phyloP scores from a whole-genome alignment of 2,888 invertebrate species.

The Lomographa bimaculata region DNA sequence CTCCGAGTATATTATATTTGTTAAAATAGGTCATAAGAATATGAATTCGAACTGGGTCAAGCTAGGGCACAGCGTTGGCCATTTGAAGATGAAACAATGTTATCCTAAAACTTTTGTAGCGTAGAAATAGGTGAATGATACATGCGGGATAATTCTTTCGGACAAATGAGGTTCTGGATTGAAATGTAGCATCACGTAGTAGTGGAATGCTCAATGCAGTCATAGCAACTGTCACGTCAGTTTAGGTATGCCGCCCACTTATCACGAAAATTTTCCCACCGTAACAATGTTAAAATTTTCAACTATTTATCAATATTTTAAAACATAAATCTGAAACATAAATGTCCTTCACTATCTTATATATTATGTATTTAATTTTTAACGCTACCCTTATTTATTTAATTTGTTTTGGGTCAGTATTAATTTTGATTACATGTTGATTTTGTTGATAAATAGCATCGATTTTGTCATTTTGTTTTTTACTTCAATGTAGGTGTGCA shows the following conservation, averaged over 20 bases:
- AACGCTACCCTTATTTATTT: constrained; percentile 28
- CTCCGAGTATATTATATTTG: constrained; percentile 45
- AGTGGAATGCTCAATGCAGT: constrained; percentile 62
- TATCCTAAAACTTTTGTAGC: constrained; percentile 5
- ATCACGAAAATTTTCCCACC: constrained; percentile 18
- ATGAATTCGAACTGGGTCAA: constrained; percentile 65
- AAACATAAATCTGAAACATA: constrained; percentile 19
- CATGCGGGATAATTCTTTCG: constrained; percentile 56
- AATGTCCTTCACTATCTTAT: constrained; percentile 49
- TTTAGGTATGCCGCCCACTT: constrained; percentile 38
- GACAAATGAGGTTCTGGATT: constrained; percentile 77
- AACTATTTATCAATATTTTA: constrained; percentile 22
- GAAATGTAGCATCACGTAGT: constrained; percentile 61
- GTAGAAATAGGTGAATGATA: constrained; percentile 4
- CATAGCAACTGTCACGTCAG: constrained; percentile 59
- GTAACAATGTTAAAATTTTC: constrained; percentile 10
- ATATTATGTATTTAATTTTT: constrained; percentile 33
- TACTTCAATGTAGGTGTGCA: constrained; percentile 58
- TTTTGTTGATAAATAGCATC: constrained; percentile 36
- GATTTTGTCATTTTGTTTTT: constrained; percentile 49
- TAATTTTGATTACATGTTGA: constrained; percentile 22
- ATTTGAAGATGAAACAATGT: constrained; percentile 49
- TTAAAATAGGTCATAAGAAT: constrained; percentile 64
- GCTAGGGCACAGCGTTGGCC: constrained; percentile 54
- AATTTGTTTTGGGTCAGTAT: constrained; percentile 27